Percentiles rank a stretch among this genome's conserved stretches.
Evolutionary conservation across 2,888 invertebrate species (phyloP).

Genomic region (Gerris lacustris): DNA sequence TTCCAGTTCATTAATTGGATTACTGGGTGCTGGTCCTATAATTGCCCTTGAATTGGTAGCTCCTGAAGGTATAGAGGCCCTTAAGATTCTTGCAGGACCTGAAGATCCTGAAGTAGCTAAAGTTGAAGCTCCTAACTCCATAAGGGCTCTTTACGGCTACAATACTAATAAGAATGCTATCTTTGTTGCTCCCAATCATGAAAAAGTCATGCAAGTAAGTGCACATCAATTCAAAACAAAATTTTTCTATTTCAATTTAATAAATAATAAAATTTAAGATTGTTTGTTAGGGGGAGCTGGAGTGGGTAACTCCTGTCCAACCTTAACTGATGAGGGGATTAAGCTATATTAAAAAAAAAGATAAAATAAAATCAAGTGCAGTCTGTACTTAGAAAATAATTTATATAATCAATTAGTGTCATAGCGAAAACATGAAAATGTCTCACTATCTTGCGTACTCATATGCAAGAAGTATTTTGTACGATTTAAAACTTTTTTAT

Average conservation of each 20-base stretch:
- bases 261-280: no score
- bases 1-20: conserved; percentile 47
- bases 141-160: conserved; percentile 54
- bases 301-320: no score
- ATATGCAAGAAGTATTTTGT: no score
- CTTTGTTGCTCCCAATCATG: conserved; percentile 46
- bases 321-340: no score
- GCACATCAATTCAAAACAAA: conserved; percentile 12
- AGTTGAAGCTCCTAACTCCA: conserved; percentile 42
- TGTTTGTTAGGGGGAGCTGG: no score
- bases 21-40: conserved; percentile 54
- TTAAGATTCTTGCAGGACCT: conserved; percentile 50
- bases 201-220: conserved; percentile 43
- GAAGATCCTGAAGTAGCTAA: conserved; percentile 49
- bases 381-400: no score
- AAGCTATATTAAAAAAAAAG: no score
- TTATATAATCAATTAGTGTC: no score
- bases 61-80: conserved; percentile 49
- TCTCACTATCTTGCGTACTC: no score
- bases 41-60: conserved; percentile 63
- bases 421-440: no score
- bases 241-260: background rate
- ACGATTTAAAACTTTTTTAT: no score
- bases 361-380: no score
- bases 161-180: conserved; percentile 56